phyloP scores from a whole-genome alignment of 2,888 invertebrate species.

The Neoitamus cyanurus region DNA sequence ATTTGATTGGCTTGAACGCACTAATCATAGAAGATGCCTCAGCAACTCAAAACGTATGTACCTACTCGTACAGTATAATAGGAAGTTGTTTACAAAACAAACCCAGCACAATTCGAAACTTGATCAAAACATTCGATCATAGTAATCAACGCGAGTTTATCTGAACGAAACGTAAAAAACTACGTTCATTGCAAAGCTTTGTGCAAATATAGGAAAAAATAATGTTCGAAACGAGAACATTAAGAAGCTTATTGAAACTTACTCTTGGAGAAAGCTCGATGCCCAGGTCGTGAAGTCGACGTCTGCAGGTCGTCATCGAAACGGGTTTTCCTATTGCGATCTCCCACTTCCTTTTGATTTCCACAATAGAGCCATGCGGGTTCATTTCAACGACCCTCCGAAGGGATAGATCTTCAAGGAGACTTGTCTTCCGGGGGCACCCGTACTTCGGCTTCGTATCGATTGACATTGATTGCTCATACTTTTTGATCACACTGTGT shows the following conservation, averaged over 20 bases:
- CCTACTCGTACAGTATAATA: neutral
- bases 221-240: neutral
- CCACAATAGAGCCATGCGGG: neutral
- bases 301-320: slow-evolving; percentile 10
- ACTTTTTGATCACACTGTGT: slow-evolving; percentile 12
- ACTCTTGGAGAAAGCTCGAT: slow-evolving; percentile 16
- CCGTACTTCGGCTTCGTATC: slow-evolving; percentile 7
- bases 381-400: neutral
- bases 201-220: neutral
- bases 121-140: neutral
- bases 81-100: neutral
- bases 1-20: neutral
- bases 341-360: slow-evolving; percentile 24
- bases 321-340: neutral
- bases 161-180: neutral
- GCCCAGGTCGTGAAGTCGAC: slow-evolving; percentile 2
- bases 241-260: neutral
- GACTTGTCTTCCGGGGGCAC: neutral
- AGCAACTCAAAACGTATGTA: neutral
- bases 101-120: neutral
- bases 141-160: neutral
- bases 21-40: neutral
- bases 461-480: neutral
- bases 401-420: neutral
- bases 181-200: neutral